Evolutionary conservation across 2,797 vertebrate species (phyloP).

Genomic region (Cirrhinus mrigala): DNA sequence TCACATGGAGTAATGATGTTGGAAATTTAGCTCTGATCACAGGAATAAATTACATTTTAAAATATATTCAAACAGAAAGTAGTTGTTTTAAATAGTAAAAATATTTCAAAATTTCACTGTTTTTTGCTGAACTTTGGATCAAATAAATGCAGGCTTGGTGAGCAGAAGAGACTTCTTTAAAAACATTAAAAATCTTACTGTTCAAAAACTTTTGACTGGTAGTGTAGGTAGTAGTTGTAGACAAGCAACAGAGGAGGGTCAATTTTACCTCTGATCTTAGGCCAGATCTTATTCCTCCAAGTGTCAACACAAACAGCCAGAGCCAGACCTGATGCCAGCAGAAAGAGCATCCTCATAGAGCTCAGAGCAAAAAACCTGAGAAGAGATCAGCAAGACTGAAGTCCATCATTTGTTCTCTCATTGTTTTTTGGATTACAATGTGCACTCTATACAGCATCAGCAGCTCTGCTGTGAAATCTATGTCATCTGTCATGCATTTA

Average conservation of each 20-base stretch:
- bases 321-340: conserved; percentile 84
- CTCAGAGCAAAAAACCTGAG: conserved; percentile 93
- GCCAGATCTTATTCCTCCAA: conserved; percentile 95
- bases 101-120: too few relatives aligned
- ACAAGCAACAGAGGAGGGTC: neutral
- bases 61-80: too few relatives aligned
- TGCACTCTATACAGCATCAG: neutral
- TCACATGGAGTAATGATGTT: too few relatives aligned
- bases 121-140: too few relatives aligned
- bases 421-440: neutral
- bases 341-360: conserved; percentile 89
- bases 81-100: too few relatives aligned
- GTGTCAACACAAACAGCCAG: conserved; percentile 86
- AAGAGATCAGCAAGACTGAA: conserved; percentile 11
- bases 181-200: too few relatives aligned
- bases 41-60: too few relatives aligned
- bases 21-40: too few relatives aligned
- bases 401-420: neutral
- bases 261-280: conserved; percentile 85
- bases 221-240: neutral
- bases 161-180: too few relatives aligned
- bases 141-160: too few relatives aligned
- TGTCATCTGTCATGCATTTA: neutral
- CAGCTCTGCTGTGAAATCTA: neutral
- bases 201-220: too few relatives aligned